Conservation (phyloP, 2,797 vertebrate species). For the Lepilemur septentrionalis region DNA sequence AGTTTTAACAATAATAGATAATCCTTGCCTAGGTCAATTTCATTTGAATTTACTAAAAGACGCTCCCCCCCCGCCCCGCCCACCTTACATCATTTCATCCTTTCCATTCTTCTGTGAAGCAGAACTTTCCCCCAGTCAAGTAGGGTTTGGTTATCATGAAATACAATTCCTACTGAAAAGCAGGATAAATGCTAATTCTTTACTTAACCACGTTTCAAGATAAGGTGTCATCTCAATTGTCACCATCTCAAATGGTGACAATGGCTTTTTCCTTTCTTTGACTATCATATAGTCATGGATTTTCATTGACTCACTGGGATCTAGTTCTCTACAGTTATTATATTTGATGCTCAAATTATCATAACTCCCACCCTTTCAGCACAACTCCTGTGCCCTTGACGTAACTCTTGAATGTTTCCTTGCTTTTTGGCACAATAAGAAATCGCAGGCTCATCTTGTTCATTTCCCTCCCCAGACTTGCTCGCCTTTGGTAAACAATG, state of each 20-base stretch:
- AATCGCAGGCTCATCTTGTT: not conserved
- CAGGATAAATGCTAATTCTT: not conserved
- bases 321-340: not conserved
- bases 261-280: not conserved
- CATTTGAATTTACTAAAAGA: not conserved
- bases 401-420: not conserved
- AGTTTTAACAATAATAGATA: not conserved
- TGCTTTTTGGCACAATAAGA: not conserved
- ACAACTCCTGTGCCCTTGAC: not conserved
- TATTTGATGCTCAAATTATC: not conserved
- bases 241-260: not conserved
- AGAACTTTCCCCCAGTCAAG: not conserved
- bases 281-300: not conserved
- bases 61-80: accelerated
- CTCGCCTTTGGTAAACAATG: not conserved
- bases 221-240: not conserved
- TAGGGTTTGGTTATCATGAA: not conserved
- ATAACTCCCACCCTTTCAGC: not conserved
- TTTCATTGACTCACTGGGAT: not conserved
- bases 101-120: not conserved
- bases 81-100: not conserved
- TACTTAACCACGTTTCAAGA: not conserved
- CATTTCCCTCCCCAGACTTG: not conserved
- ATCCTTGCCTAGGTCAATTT: not conserved
- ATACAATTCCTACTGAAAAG: not conserved